Conservation (phyloP, 2,888 invertebrate species). For the Standfussiana lucernea region DNA sequence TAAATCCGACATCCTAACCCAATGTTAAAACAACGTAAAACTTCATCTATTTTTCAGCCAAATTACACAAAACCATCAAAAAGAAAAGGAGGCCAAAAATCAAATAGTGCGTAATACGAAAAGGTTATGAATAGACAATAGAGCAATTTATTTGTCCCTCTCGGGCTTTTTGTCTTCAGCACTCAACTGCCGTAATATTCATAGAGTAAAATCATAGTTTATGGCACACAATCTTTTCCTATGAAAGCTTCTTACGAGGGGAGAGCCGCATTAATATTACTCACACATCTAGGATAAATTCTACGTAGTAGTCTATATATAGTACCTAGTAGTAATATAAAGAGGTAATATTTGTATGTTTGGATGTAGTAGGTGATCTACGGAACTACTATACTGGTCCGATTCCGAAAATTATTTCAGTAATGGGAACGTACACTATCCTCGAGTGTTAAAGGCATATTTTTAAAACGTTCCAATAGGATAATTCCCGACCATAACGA, state of each 20-base stretch:
- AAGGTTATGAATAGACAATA: slow-evolving; percentile 65
- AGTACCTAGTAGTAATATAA: not conserved
- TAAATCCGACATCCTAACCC: not conserved
- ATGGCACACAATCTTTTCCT: slow-evolving; percentile 84
- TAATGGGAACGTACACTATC: not conserved
- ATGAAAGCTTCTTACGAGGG: slow-evolving; percentile 83
- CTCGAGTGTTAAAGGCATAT: not conserved
- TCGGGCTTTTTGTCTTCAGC: slow-evolving; percentile 73
- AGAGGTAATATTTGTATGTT: not conserved
- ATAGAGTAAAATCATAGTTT: slow-evolving; percentile 88
- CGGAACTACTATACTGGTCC: not conserved
- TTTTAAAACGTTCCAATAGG: not conserved
- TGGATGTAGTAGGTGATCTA: not conserved
- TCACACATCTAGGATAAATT: slow-evolving; percentile 82
- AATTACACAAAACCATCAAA: slow-evolving; percentile 18
- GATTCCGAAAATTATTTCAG: not conserved
- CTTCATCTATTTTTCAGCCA: slow-evolving; percentile 10
- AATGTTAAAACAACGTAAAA: not conserved
- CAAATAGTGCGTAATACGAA: slow-evolving; percentile 60
- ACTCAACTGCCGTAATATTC: slow-evolving; percentile 84
- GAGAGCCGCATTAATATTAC: slow-evolving; percentile 82
- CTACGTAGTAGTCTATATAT: slow-evolving; percentile 52
- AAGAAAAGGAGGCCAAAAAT: slow-evolving; percentile 37
- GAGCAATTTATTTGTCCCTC: slow-evolving; percentile 73
- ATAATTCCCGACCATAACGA: not conserved